These are phyloP conservation scores for Tenthredo distinguenda DNA, from an alignment of 2,888 invertebrate genomes.

Conservation along the genomic window DNA sequence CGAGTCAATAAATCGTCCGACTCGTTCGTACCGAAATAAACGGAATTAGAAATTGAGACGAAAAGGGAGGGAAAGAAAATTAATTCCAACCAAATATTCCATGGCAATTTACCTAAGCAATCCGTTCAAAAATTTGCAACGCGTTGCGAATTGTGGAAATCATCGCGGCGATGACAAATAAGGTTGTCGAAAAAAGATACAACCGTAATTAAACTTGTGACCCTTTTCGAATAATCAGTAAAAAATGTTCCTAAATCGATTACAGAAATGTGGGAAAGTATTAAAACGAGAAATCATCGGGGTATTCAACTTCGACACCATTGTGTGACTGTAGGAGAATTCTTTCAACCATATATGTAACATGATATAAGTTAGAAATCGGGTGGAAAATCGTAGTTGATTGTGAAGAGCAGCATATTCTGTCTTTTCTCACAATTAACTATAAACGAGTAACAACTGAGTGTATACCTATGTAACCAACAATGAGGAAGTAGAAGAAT, in stretches of 20 bases:
- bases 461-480: neutral
- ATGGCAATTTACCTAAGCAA: neutral
- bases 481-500: conserved; percentile 31
- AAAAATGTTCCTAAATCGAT: neutral
- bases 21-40: neutral
- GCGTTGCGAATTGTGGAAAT: neutral
- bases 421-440: conserved; percentile 23
- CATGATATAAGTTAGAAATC: neutral
- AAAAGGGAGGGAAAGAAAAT: neutral
- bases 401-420: neutral
- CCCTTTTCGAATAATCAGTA: neutral
- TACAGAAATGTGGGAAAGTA: neutral
- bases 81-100: neutral
- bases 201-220: neutral
- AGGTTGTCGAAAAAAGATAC: neutral
- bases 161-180: neutral
- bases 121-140: neutral
- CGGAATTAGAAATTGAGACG: neutral
- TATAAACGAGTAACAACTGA: neutral
- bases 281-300: neutral
- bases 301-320: neutral
- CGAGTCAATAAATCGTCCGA: neutral
- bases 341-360: neutral
- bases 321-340: neutral
- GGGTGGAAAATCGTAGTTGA: neutral